A percentile compares a stretch with the other conserved stretches of the same genome.
These are phyloP conservation scores for Aporophyla nigra DNA, from an alignment of 2,888 invertebrate genomes.

Conservation along the genomic window DNA sequence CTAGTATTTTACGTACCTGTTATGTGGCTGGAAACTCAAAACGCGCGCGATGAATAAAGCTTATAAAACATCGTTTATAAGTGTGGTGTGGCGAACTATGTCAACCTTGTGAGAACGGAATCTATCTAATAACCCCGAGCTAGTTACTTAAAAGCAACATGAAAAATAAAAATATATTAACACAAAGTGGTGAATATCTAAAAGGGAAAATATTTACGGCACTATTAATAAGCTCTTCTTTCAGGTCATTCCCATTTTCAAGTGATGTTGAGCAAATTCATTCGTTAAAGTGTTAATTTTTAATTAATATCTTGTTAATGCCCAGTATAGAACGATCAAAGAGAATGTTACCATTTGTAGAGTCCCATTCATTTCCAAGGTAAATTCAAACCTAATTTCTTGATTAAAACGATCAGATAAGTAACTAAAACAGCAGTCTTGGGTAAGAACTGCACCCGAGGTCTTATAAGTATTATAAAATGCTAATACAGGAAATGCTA, in stretches of 20 bases:
- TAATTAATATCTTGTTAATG: background rate
- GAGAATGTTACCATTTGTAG: background rate
- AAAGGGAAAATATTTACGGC: slow-evolving; percentile 7
- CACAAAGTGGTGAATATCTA: slow-evolving; percentile 48
- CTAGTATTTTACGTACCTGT: slow-evolving; percentile 58
- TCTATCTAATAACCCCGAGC: slow-evolving; percentile 37
- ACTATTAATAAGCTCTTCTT: background rate
- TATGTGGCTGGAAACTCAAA: slow-evolving; percentile 50
- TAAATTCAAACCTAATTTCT: background rate
- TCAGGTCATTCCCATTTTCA: slow-evolving; percentile 30
- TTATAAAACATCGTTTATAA: slow-evolving; percentile 51
- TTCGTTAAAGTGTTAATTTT: background rate
- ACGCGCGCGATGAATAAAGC: slow-evolving; percentile 32
- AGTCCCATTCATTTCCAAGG: background rate
- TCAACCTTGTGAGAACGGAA: slow-evolving; percentile 10
- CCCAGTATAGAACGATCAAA: background rate
- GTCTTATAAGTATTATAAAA: slow-evolving; percentile 2
- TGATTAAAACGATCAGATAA: background rate
- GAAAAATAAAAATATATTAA: slow-evolving; percentile 38
- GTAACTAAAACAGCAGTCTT: background rate
- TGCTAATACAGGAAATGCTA: slow-evolving; percentile 11
- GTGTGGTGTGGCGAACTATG: slow-evolving; percentile 20
- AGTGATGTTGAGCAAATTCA: background rate
- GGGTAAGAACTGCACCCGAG: background rate
- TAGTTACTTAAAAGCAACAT: slow-evolving; percentile 25